phyloP scores from a whole-genome alignment of 2,797 vertebrate genomes.

The Pseudomugil gertrudae region DNA sequence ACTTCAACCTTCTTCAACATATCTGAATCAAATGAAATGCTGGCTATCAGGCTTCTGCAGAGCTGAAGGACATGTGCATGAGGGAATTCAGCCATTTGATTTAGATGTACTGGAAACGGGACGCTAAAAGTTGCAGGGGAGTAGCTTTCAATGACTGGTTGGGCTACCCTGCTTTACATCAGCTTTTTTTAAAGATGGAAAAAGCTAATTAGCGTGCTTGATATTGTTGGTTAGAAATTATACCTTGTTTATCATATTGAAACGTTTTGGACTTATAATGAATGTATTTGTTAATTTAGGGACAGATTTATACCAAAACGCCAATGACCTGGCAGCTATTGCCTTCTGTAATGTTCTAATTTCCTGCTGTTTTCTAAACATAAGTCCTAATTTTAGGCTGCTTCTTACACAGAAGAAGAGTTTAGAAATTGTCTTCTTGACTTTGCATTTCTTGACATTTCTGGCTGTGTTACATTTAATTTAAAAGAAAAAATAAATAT shows the following conservation, averaged over 20 bases:
- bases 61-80: too few relatives aligned
- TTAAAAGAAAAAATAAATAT: too few relatives aligned
- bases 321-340: neutral
- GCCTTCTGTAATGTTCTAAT: neutral
- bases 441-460: neutral
- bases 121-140: too few relatives aligned
- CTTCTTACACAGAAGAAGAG: neutral
- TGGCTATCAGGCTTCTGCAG: too few relatives aligned
- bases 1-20: too few relatives aligned
- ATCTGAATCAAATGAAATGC: too few relatives aligned
- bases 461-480: neutral
- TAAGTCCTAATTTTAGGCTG: neutral
- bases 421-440: neutral
- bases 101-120: too few relatives aligned
- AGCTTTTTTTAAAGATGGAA: neutral
- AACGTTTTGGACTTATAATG: too few relatives aligned
- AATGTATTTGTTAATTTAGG: neutral
- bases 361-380: neutral
- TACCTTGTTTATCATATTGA: neutral
- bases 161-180: too few relatives aligned
- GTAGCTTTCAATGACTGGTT: too few relatives aligned
- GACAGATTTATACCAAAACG: neutral
- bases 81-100: too few relatives aligned
- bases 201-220: neutral
- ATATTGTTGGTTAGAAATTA: neutral